Evolutionary conservation across 2,888 invertebrate species (phyloP).

Genomic region (Lithosia quadra): DNA sequence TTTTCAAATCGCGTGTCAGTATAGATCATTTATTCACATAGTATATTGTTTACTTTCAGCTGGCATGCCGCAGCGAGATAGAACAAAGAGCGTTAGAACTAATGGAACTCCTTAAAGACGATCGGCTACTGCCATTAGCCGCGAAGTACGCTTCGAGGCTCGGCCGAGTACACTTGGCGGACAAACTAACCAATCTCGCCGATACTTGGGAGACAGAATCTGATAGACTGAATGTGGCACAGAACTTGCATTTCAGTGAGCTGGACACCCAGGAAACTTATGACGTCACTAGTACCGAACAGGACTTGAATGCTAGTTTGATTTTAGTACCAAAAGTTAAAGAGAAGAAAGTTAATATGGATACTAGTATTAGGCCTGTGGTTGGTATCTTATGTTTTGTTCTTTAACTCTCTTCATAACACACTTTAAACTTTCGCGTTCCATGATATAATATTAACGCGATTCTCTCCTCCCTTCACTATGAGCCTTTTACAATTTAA

Average conservation of each 20-base stretch:
- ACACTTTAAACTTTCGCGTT: no score
- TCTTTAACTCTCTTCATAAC: no score
- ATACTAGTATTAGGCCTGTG: slow-evolving; percentile 77
- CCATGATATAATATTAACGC: no score
- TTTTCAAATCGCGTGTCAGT: no score
- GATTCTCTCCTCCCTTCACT: no score
- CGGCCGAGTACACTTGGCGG: slow-evolving; percentile 92
- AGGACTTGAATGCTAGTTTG: slow-evolving; percentile 75
- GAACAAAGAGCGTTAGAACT: slow-evolving; percentile 96
- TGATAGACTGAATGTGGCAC: slow-evolving; percentile 68
- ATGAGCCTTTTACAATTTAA: no score
- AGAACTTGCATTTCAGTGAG: slow-evolving; percentile 73
- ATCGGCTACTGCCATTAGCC: slow-evolving; percentile 92
- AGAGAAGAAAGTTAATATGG: slow-evolving; percentile 70
- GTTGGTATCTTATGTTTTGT: slow-evolving; percentile 60
- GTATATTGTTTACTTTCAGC: slow-evolving; percentile 78
- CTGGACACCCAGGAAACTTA: slow-evolving; percentile 77
- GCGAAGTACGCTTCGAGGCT: slow-evolving; percentile 95
- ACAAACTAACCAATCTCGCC: slow-evolving; percentile 90
- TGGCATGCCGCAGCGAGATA: slow-evolving; percentile 93
- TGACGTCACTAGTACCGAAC: slow-evolving; percentile 72
- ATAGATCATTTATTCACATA: not conserved
- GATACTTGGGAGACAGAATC: slow-evolving; percentile 74
- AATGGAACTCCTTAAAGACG: slow-evolving; percentile 93
- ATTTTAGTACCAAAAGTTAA: slow-evolving; percentile 77